Evolutionary conservation across 1,140 invertebrate species (phyloP).

Genomic region (Propsilocerus akamusi): DNA sequence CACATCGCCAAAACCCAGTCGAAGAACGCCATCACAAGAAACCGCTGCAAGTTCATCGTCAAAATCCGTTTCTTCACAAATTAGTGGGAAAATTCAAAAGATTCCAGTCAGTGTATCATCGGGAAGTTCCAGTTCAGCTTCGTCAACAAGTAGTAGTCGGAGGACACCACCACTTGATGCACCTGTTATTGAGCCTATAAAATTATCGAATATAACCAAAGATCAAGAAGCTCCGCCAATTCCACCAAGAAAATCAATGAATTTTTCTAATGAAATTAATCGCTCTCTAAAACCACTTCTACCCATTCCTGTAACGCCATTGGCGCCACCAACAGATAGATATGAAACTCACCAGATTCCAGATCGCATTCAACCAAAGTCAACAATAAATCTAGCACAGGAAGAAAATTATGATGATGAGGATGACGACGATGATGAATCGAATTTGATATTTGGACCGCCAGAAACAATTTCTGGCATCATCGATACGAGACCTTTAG

Average conservation of each 20-base stretch:
- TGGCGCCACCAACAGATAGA: constrained; percentile 19
- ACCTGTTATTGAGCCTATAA: not conserved
- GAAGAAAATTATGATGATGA: constrained; percentile 13
- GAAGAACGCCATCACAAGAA: constrained; percentile 15
- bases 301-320: constrained; percentile 15
- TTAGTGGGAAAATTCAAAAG: constrained; percentile 19
- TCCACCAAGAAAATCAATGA: constrained; percentile 41
- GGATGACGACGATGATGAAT: constrained; percentile 15
- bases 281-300: constrained; percentile 11
- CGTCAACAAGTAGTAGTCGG: not conserved
- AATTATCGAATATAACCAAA: not conserved
- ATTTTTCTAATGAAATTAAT: constrained; percentile 19
- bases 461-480: constrained; percentile 45
- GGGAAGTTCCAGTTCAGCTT: not conserved
- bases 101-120: constrained; percentile 1
- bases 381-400: constrained; percentile 6
- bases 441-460: constrained; percentile 30
- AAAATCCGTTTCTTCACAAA: constrained; percentile 13
- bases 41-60: constrained; percentile 22
- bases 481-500: constrained; percentile 33
- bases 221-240: constrained; percentile 22
- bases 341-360: constrained; percentile 17
- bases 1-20: constrained; percentile 18
- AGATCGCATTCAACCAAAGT: no score
- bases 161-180: constrained; percentile 8